Evolutionary conservation across 2,888 invertebrate genomes (phyloP).

Genomic region (Ectobius pallidus): DNA sequence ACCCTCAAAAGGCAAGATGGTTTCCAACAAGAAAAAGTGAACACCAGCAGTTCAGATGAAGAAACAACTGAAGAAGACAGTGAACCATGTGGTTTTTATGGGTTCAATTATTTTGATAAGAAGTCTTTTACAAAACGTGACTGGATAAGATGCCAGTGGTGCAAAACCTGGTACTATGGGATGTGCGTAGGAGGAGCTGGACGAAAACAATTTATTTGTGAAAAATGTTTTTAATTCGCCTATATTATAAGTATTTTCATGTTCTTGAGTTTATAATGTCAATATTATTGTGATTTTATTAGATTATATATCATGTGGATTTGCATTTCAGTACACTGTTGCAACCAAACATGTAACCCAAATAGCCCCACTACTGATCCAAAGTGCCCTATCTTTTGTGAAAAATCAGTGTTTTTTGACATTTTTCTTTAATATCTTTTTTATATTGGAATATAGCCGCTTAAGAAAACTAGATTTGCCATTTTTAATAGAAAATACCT

Average conservation of each 20-base stretch:
- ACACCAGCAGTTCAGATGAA: no score
- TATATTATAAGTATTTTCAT: no score
- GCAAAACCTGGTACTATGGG: no score
- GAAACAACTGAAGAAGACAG: not conserved
- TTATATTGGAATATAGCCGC: no score
- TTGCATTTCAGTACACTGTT: not conserved
- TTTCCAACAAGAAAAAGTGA: no score
- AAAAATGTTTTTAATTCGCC: no score
- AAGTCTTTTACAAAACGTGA: not conserved
- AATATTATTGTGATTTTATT: not conserved
- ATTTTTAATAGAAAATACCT: no score
- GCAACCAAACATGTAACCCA: not conserved
- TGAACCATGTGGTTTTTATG: slow-evolving; percentile 4
- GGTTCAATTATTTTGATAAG: not conserved
- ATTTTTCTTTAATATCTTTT: not conserved
- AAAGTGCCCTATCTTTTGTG: not conserved
- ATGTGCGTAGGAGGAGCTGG: no score
- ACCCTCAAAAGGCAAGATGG: no score
- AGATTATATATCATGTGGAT: not conserved
- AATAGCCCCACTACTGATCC: slow-evolving; percentile 2
- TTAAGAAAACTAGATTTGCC: no score
- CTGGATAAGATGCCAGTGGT: not conserved
- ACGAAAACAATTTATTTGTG: no score
- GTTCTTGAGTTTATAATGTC: no score
- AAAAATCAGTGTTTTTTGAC: not conserved